phyloP scores from a whole-genome alignment of 2,797 vertebrate genomes.

The Masticophis lateralis region DNA sequence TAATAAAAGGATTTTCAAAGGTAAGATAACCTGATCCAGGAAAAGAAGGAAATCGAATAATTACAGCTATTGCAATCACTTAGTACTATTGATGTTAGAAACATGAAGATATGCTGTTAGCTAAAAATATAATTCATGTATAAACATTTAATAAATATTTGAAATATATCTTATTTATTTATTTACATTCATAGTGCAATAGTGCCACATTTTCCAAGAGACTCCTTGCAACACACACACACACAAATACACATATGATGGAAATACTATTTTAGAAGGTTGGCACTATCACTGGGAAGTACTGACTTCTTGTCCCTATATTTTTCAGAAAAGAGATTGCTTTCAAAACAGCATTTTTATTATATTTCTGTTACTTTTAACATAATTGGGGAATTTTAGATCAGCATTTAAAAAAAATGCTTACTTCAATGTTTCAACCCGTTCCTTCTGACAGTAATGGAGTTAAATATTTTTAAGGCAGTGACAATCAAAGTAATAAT shows the following conservation, averaged over 20 bases:
- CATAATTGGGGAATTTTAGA: background rate
- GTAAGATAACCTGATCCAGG: constrained; percentile 80
- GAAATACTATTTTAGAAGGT: background rate
- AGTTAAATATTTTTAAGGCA: background rate
- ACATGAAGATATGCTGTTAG: background rate
- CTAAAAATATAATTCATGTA: background rate
- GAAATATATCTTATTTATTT: background rate
- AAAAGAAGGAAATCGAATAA: constrained; percentile 51
- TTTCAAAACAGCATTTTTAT: background rate
- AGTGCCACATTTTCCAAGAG: background rate
- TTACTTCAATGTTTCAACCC: background rate
- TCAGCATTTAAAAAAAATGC: background rate
- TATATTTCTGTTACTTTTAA: background rate
- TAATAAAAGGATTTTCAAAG: constrained; percentile 77
- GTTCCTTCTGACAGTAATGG: background rate
- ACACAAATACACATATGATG: no score
- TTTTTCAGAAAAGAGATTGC: background rate
- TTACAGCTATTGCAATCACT: background rate
- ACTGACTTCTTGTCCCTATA: background rate
- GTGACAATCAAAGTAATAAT: background rate
- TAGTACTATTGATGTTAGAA: background rate
- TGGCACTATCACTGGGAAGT: background rate
- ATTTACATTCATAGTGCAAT: background rate
- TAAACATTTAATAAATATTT: background rate
- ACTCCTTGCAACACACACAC: background rate